A percentile compares a stretch with the other conserved stretches of the same genome.
Evolutionary conservation across 1,140 invertebrate species (phyloP).

Genomic region (Drosophila oshimai): DNA sequence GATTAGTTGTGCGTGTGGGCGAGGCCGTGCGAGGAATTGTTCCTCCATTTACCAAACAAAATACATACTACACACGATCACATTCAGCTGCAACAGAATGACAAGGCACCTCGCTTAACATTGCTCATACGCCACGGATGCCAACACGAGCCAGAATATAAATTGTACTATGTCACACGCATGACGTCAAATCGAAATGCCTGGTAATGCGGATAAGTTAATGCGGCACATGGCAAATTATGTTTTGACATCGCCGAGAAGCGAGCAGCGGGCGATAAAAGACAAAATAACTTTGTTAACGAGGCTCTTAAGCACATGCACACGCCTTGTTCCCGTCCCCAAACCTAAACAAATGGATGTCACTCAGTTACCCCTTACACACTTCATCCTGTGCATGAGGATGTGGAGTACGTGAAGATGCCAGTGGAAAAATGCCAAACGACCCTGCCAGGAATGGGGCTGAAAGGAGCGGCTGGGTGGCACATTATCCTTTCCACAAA

Average conservation of each 20-base stretch:
- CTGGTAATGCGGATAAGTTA: slow-evolving; percentile 54
- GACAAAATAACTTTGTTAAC: slow-evolving; percentile 82
- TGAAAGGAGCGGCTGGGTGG: background rate
- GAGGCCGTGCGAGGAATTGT: slow-evolving; percentile 9
- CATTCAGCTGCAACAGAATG: slow-evolving; percentile 61
- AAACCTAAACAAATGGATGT: slow-evolving; percentile 40
- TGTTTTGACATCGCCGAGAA: slow-evolving; percentile 59
- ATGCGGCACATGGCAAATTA: slow-evolving; percentile 73
- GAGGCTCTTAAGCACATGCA: slow-evolving; percentile 75
- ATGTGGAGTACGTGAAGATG: slow-evolving; percentile 40
- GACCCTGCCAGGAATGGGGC: slow-evolving; percentile 24
- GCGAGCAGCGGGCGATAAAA: slow-evolving; percentile 69
- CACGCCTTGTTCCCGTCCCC: background rate
- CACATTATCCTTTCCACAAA: slow-evolving; percentile 72
- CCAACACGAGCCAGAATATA: slow-evolving; percentile 61
- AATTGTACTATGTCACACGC: slow-evolving; percentile 63
- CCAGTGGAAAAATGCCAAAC: slow-evolving; percentile 63
- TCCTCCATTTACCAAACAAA: background rate
- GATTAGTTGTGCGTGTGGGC: slow-evolving; percentile 70
- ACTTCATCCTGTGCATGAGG: slow-evolving; percentile 20
- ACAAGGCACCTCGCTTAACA: slow-evolving; percentile 48
- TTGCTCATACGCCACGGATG: slow-evolving; percentile 68
- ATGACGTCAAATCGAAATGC: slow-evolving; percentile 68
- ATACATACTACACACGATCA: no score
- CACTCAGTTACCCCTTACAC: background rate